Evolutionary conservation across 2,113 vertebrate genomes (phyloP).

Genomic region (Pygathrix nemaeus): DNA sequence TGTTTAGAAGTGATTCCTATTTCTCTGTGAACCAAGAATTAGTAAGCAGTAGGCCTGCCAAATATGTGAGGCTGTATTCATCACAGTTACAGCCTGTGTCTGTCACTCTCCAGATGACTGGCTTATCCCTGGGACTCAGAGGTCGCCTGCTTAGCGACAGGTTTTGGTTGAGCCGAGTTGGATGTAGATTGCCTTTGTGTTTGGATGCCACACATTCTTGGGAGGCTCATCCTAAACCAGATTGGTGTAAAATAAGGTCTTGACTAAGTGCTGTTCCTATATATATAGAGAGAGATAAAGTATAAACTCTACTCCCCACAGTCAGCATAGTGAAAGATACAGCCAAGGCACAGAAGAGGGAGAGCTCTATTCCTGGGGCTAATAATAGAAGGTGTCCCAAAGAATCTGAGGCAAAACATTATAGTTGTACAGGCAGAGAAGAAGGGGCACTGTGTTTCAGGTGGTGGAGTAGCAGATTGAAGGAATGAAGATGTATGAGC

Average conservation of each 20-base stretch:
- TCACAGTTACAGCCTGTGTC: not conserved
- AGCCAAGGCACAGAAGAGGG: not conserved
- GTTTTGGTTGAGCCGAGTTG: not conserved
- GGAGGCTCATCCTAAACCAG: not conserved
- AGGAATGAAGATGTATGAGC: not conserved
- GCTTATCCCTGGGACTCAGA: not conserved
- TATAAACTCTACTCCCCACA: not conserved
- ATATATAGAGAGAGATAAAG: not conserved
- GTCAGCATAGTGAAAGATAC: not conserved
- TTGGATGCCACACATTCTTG: not conserved
- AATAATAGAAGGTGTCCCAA: not conserved
- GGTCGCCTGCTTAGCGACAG: not conserved
- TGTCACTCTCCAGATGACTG: conserved; percentile 3
- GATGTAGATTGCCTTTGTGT: not conserved
- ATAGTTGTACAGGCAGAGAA: not conserved
- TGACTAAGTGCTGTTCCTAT: not conserved
- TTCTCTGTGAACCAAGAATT: conserved; percentile 43
- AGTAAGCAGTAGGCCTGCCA: conserved; percentile 25
- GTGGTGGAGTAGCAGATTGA: not conserved
- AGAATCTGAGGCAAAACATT: not conserved
- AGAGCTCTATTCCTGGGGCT: not conserved
- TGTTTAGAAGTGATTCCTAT: conserved; percentile 54
- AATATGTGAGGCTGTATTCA: not conserved
- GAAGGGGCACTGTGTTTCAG: not conserved
- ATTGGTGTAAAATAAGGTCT: not conserved